These are phyloP conservation scores for Tolmerus cingulatus DNA, from an alignment of 2,888 invertebrate genomes.

Conservation along the genomic window DNA sequence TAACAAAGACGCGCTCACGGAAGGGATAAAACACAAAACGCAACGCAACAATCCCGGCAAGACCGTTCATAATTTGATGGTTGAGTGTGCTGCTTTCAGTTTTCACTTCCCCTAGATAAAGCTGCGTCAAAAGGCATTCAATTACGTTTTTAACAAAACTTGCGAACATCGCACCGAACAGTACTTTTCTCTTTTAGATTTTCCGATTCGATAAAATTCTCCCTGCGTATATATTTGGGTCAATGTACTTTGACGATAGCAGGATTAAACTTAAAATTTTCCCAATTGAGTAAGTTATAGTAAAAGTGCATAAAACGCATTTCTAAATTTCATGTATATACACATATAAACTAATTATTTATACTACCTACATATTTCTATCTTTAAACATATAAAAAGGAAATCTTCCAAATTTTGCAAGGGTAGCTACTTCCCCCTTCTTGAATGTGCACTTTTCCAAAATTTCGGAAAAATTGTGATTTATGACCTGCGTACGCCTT, in stretches of 20 bases:
- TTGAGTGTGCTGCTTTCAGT: neutral
- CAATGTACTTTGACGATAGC: neutral
- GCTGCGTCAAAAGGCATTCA: neutral
- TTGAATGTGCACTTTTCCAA: neutral
- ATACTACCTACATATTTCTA: neutral
- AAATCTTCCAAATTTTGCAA: neutral
- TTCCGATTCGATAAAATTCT: neutral
- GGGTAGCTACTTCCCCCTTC: neutral
- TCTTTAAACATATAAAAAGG: neutral
- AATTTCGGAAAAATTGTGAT: conserved; percentile 31
- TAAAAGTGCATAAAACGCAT: neutral
- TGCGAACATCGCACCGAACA: conserved; percentile 1
- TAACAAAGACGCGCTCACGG: conserved; percentile 36
- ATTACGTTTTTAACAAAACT: conserved; percentile 24
- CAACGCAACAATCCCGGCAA: neutral
- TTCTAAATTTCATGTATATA: neutral
- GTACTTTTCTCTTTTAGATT: neutral
- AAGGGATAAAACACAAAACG: conserved; percentile 33
- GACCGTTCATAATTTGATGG: conserved; percentile 31
- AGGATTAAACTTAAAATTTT: neutral
- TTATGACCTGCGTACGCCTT: conserved; percentile 11
- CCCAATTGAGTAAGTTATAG: neutral
- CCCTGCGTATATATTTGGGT: neutral
- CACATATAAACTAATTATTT: neutral
- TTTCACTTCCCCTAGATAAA: conserved; percentile 11